Base-by-base conservation (phyloP, 2,113 vertebrate genomes). In the Ornithorhynchus anatinus region DNA sequence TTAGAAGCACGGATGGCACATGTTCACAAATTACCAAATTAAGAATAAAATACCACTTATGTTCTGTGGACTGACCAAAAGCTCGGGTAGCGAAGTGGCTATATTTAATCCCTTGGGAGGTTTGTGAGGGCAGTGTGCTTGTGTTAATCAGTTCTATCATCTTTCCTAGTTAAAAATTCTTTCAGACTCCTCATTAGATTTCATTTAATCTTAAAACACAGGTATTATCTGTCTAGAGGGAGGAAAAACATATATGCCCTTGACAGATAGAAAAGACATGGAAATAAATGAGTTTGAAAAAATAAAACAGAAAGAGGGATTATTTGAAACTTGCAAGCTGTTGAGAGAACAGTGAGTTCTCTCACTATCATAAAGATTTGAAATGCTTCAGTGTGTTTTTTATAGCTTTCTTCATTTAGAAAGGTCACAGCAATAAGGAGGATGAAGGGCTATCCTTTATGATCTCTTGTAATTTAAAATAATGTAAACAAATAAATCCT, bases 401-500 rank as follows among this genome's bases (percentile, higher is more conserved):
- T 83, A 90, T 84, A 75, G 52, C 50, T 76, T 22, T 75, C 82
- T 77, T 85, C 61, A 79, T 83, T 86, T 75, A 68, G 72, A 92
- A 93, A 92, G 88, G 87, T 90, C 88, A 90, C 44, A 31, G 79
- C 63, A 50, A 40, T 77, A 71, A 69, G 52, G 51, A 82, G 72
- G 84, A 87, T 81, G 77, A 76, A 88, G 73, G 47, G 43, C 81
- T 92, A 77, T 85, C 61, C 60, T 91, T 93, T 88, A 91, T 81
- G 74, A 82, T 88, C 39, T 75, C 48, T 56, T 77, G 62, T 82
- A 90, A 79, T 89, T 91, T 86, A 72, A 89, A 88, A 80, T 56
- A 81, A 36, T 79, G 58, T 84, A 91, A 92, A 91, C 81, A 93
- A 86, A 90, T 89, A 91, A 89, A 91, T 90, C 66, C 19, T 45